These are phyloP conservation scores for Diachasma alloeum DNA, from an alignment of 1,140 invertebrate genomes.

Conservation along the genomic window DNA sequence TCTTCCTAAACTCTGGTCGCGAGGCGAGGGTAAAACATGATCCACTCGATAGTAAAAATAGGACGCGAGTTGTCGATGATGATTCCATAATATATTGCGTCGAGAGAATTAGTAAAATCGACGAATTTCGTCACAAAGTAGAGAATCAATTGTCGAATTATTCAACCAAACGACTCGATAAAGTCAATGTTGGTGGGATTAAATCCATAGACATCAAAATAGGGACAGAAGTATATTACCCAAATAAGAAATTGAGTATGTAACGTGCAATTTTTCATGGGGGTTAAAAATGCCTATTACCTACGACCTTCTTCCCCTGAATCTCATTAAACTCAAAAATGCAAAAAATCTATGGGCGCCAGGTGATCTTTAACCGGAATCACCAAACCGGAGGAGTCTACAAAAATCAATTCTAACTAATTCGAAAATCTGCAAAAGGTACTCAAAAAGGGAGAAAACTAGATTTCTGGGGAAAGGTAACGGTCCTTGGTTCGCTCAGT, in stretches of 20 bases:
- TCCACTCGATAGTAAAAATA: not conserved
- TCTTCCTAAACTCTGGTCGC: slow-evolving; percentile 14
- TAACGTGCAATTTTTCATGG: no score
- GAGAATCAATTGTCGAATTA: not conserved
- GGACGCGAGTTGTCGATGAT: not conserved
- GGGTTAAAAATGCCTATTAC: no score
- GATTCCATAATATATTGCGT: not conserved
- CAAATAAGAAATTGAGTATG: not conserved
- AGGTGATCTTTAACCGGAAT: no score
- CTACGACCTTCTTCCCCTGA: no score
- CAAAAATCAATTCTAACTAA: no score
- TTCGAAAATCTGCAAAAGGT: no score
- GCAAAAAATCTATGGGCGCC: no score
- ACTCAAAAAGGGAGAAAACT: no score
- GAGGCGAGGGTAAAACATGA: not conserved
- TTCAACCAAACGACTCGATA: not conserved
- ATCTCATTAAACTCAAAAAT: no score
- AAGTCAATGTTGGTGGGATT: not conserved
- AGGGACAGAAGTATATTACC: not conserved
- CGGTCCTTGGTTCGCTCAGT: no score
- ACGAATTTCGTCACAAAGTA: slow-evolving; percentile 14
- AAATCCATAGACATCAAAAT: not conserved
- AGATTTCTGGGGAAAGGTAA: no score
- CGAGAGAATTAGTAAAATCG: slow-evolving; percentile 4
- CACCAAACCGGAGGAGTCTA: no score